Evolutionary conservation across 2,888 invertebrate genomes (phyloP).

Genomic region (Heliothis peltigera): DNA sequence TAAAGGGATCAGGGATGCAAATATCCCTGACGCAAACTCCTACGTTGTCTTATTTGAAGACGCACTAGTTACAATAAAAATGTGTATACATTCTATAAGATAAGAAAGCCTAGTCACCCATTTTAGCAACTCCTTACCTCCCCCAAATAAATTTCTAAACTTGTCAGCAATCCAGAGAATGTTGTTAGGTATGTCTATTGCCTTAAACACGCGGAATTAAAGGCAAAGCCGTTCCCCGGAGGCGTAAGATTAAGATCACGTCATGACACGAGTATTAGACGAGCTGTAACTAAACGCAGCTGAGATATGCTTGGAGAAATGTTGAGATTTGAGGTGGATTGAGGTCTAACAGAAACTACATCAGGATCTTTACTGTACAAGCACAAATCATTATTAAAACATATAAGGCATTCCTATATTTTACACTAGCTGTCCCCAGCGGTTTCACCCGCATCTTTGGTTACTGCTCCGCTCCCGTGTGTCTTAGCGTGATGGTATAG

Average conservation of each 20-base stretch:
- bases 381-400: no score
- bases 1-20: no score
- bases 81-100: no score
- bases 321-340: constrained; percentile 35
- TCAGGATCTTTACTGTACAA: no score
- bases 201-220: constrained; percentile 38
- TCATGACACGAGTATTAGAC: constrained; percentile 54
- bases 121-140: constrained; percentile 20
- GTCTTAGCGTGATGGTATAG: no score
- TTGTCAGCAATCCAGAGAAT: constrained; percentile 22
- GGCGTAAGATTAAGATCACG: constrained; percentile 63
- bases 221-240: constrained; percentile 38
- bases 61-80: no score
- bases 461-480: no score
- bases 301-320: constrained; percentile 49
- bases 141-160: constrained; percentile 21
- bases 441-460: no score
- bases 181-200: constrained; percentile 6
- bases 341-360: background rate
- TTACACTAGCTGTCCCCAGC: no score
- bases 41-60: no score
- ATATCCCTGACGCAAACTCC: no score
- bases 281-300: constrained; percentile 61
- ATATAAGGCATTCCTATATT: no score
- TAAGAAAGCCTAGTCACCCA: constrained; percentile 2